Evolutionary conservation across 2,113 vertebrate genomes (phyloP), one percentile per base, ranked within the genome.

Genomic region (Syrmaticus mikado): DNA sequence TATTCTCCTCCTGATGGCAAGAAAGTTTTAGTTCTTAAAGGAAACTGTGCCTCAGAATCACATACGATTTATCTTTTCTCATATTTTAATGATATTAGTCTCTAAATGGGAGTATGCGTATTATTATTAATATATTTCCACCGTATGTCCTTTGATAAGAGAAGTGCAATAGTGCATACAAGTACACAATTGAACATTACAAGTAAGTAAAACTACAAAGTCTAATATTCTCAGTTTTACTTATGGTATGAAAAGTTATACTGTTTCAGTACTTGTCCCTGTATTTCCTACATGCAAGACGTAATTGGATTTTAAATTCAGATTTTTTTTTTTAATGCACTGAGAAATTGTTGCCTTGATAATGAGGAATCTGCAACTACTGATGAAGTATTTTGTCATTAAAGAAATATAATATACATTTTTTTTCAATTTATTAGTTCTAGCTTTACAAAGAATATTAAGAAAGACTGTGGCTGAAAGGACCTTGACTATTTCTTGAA

Each of bases 391-490:
- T 4, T 43, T 21, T 15, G 45, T 32, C 27, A 60, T 16, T 61
- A 61, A 80, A 16, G 28, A 67, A 75, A 43, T 17, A 3, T 20
- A 36, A 48, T 92, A 76, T 65, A 43, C 5, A n/a, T 75, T 58
- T 57, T 57, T n/a, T 12, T 46, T 66, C 32, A 17, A 25, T 65
- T 41, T 53, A 55, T 34, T 67, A 7, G 4, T 45, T 85, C 45
- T 72, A 36, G 32, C 8, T 45, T 77, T 45, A 82, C 1, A 0
- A 45, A 43, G 10, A 68, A 34, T 4, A 5, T 46, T 74, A 70
- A 46, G 30, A 58, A 34, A 40, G 15, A 48, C 15, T 0, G 0
- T 10, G 11, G 13, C 48, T 79, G 21, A 85, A 72, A 68, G 8
- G 16, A 36, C 20, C 8, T 20, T 50, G 71, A 66, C 18, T 9